Evolutionary conservation across 2,113 vertebrate species (phyloP).

Genomic region (Spea bombifrons): DNA sequence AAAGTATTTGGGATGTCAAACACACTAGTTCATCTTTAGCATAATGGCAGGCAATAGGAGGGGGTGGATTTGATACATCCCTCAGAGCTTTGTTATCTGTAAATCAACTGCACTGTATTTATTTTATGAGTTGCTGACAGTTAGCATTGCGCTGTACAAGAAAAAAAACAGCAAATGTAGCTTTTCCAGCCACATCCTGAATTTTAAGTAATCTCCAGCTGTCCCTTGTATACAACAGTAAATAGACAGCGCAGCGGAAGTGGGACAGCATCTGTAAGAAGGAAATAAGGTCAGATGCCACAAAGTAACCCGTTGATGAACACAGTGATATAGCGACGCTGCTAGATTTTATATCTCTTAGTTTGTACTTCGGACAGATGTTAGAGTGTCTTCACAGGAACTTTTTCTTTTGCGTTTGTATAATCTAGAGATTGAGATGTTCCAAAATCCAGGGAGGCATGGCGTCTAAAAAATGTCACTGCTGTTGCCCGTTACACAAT

Average conservation of each 20-base stretch:
- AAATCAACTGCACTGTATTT: slow-evolving; percentile 25
- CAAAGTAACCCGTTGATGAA: neutral
- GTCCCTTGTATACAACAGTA: slow-evolving; percentile 18
- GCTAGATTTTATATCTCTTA: neutral
- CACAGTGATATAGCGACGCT: neutral
- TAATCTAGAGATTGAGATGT: too few relatives aligned
- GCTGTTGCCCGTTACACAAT: too few relatives aligned
- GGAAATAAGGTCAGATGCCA: neutral
- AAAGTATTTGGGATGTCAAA: slow-evolving; percentile 21
- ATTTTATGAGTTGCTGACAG: slow-evolving; percentile 43
- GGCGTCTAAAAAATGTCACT: too few relatives aligned
- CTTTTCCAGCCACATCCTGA: slow-evolving; percentile 26
- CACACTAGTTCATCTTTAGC: slow-evolving; percentile 21
- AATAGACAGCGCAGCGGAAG: slow-evolving; percentile 14
- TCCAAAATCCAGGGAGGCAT: too few relatives aligned
- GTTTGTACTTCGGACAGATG: neutral
- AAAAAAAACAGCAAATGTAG: slow-evolving; percentile 26
- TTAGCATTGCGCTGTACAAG: slow-evolving; percentile 40
- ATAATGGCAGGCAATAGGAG: slow-evolving; percentile 22
- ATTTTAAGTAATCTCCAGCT: slow-evolving; percentile 19
- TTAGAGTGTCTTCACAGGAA: too few relatives aligned
- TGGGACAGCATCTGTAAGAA: neutral
- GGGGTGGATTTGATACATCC: slow-evolving; percentile 24
- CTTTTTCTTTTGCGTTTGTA: too few relatives aligned
- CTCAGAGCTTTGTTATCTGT: slow-evolving; percentile 31